These are phyloP conservation scores for Olivierus martensii DNA, from an alignment of 1,140 invertebrate genomes.

Conservation along the genomic window DNA sequence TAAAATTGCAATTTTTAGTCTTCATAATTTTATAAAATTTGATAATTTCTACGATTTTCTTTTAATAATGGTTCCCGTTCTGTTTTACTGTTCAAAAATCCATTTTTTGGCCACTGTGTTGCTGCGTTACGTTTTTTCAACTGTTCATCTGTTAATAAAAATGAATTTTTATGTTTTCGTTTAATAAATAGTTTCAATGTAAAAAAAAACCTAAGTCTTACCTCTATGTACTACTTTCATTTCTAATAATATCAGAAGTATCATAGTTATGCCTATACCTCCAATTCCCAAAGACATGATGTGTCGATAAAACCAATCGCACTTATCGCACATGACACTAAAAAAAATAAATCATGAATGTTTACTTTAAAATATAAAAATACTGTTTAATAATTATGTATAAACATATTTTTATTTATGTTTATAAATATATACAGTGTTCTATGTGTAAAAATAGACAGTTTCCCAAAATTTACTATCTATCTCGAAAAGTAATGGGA, in stretches of 20 bases:
- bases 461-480: too few species aligned
- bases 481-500: too few species aligned
- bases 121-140: background rate
- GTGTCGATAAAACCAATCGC: conserved; percentile 12
- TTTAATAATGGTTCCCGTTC: background rate
- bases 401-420: too few species aligned
- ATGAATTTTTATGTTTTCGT: background rate
- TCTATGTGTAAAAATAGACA: too few species aligned
- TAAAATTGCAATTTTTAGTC: too few species aligned
- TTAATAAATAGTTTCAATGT: background rate
- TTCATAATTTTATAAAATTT: too few species aligned
- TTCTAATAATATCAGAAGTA: background rate
- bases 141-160: background rate
- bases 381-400: too few species aligned
- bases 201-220: background rate
- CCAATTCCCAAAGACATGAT: conserved; percentile 8
- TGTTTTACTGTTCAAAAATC: background rate
- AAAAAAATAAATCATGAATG: too few species aligned
- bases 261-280: background rate
- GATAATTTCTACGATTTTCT: background rate
- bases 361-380: too few species aligned
- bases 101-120: background rate
- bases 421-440: too few species aligned
- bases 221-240: background rate
- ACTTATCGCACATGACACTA: conserved; percentile 2